Percentiles rank a stretch among this genome's conserved stretches.
Evolutionary conservation across 2,888 invertebrate genomes (phyloP).

Genomic region (Lucinisca nassula): DNA sequence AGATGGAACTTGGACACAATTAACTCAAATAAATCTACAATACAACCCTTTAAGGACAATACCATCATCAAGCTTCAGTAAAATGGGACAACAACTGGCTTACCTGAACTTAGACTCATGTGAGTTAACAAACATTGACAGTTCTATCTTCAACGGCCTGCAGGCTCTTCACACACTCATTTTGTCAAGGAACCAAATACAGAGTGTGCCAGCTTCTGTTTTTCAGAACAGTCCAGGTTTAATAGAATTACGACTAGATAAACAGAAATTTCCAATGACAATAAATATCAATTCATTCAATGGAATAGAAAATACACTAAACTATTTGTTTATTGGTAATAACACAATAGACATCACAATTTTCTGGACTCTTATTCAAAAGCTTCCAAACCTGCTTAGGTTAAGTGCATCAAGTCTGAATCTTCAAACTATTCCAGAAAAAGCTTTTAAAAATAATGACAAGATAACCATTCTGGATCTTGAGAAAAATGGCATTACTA

Average conservation of each 20-base stretch:
- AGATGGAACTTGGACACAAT: constrained; percentile 52
- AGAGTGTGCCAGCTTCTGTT: constrained; percentile 41
- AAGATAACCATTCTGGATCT: constrained; percentile 74
- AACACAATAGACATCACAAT: constrained; percentile 59
- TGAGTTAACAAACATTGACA: constrained; percentile 67
- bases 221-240: constrained; percentile 70
- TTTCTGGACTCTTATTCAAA: constrained; percentile 59
- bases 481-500: constrained; percentile 68
- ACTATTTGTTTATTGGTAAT: constrained; percentile 85
- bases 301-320: constrained; percentile 86
- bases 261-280: constrained; percentile 44
- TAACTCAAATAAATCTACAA: constrained; percentile 72
- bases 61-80: constrained; percentile 71
- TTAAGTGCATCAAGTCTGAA: constrained; percentile 64
- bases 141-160: constrained; percentile 76
- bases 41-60: constrained; percentile 68
- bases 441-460: constrained; percentile 74
- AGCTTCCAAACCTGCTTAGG: constrained; percentile 54
- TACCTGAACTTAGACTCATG: constrained; percentile 75
- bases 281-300: constrained; percentile 42
- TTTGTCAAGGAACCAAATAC: constrained; percentile 67
- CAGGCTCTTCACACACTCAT: constrained; percentile 67
- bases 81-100: constrained; percentile 66
- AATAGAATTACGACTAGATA: constrained; percentile 78
- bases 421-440: constrained; percentile 73